These are phyloP conservation scores for Bombyx huttoni DNA, from an alignment of 2,888 invertebrate genomes.

Conservation along the genomic window DNA sequence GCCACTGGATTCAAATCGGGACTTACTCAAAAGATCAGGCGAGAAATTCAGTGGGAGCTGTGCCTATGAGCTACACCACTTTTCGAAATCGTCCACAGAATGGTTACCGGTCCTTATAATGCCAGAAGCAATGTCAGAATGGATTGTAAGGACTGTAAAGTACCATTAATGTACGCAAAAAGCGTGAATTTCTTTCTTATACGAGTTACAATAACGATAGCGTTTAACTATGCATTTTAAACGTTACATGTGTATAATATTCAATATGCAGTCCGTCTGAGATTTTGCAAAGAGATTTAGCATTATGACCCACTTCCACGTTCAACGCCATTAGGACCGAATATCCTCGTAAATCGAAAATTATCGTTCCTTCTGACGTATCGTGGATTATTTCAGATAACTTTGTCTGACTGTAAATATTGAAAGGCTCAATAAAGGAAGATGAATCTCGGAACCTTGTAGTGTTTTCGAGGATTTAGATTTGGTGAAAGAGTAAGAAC, in stretches of 20 bases:
- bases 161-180: no score
- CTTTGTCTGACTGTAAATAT: conserved; percentile 5
- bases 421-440: not conserved
- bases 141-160: no score
- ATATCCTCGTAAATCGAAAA: conserved; percentile 7
- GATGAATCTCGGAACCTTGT: not conserved
- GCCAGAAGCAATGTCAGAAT: no score
- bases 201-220: no score
- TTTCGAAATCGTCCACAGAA: no score
- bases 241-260: not conserved
- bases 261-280: not conserved
- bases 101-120: no score
- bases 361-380: conserved; percentile 7
- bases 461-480: not conserved
- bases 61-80: no score
- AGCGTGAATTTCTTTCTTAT: no score
- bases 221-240: no score
- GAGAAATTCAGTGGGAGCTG: no score
- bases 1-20: no score
- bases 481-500: not conserved
- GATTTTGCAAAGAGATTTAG: not conserved
- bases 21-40: no score
- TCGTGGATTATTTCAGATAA: conserved; percentile 5
- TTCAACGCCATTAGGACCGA: conserved; percentile 6
- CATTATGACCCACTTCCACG: conserved; percentile 6